Conservation (phyloP, 2,797 vertebrate species). For the Chaunax sp. region DNA sequence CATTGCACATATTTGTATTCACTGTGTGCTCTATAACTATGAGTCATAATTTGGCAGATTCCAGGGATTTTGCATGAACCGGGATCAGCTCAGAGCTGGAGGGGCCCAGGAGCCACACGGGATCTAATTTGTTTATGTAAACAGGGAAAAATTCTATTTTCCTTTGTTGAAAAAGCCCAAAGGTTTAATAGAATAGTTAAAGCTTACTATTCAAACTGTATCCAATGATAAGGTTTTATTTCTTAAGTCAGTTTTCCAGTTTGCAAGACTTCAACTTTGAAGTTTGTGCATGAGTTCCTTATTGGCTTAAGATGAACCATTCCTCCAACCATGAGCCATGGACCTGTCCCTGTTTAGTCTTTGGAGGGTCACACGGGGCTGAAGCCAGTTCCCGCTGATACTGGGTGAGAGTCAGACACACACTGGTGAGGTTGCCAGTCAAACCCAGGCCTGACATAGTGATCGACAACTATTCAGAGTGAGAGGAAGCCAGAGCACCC, state of each 20-base stretch:
- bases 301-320: neutral
- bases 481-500: neutral
- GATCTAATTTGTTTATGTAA: slow-evolving; percentile 48
- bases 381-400: neutral
- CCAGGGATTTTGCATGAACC: slow-evolving; percentile 18
- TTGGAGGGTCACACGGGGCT: neutral
- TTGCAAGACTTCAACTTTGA: neutral
- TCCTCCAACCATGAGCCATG: neutral
- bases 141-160: slow-evolving; percentile 11
- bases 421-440: too few species aligned
- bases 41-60: slow-evolving; percentile 29
- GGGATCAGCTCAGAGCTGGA: slow-evolving; percentile 25
- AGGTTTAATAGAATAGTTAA: neutral
- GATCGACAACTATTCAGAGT: neutral
- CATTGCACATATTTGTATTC: neutral
- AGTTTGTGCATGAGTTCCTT: slow-evolving; percentile 3
- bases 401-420: too few species aligned
- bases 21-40: neutral
- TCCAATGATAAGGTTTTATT: slow-evolving; percentile 6
- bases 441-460: neutral
- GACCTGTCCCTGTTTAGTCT: neutral
- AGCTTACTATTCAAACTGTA: neutral
- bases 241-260: slow-evolving; percentile 2
- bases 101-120: slow-evolving; percentile 11
- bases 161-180: slow-evolving; percentile 29